Percentiles rank a stretch among this genome's conserved stretches.
Conservation (phyloP, 2,797 vertebrate genomes). For the Pseudochaenichthys georgianus region DNA sequence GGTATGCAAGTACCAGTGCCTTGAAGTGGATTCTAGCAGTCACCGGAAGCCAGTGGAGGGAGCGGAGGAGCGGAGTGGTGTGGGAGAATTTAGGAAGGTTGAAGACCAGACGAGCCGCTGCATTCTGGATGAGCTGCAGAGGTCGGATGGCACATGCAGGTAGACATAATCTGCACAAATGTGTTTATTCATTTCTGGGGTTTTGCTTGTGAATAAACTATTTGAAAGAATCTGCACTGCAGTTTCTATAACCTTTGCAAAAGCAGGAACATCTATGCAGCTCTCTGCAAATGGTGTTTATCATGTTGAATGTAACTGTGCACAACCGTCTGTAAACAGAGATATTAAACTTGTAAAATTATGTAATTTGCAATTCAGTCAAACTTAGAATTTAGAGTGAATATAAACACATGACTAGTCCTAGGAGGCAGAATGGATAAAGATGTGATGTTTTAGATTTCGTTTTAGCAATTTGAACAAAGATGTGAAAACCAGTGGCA, state of each 20-base stretch:
- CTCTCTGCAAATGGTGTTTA: slow-evolving; percentile 31
- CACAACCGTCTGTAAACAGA: slow-evolving; percentile 25
- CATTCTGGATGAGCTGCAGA: too few relatives aligned
- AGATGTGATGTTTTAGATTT: slow-evolving; percentile 8
- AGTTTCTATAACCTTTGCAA: slow-evolving; percentile 13
- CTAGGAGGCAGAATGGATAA: slow-evolving; percentile 1
- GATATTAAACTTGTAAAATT: slow-evolving; percentile 31
- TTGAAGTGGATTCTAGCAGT: too few relatives aligned
- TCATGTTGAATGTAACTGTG: slow-evolving; percentile 19
- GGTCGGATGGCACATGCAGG: too few relatives aligned
- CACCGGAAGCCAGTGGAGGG: too few relatives aligned
- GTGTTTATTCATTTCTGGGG: background rate
- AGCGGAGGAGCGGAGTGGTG: too few relatives aligned
- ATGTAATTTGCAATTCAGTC: slow-evolving; percentile 13
- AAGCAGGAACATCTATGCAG: slow-evolving; percentile 4
- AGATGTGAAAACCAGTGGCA: slow-evolving; percentile 16
- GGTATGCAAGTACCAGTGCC: too few relatives aligned
- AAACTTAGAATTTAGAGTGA: slow-evolving; percentile 16
- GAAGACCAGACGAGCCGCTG: too few relatives aligned
- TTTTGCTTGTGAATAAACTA: slow-evolving; percentile 20
- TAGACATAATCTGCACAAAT: slow-evolving; percentile 6
- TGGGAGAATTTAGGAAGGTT: too few relatives aligned
- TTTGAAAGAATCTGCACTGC: slow-evolving; percentile 5
- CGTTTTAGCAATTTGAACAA: background rate
- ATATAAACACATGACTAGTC: background rate